A percentile compares a stretch with the other conserved stretches of the same genome.
Evolutionary conservation across 1,140 invertebrate species (phyloP).

Genomic region (Drosophila nigromelanica): DNA sequence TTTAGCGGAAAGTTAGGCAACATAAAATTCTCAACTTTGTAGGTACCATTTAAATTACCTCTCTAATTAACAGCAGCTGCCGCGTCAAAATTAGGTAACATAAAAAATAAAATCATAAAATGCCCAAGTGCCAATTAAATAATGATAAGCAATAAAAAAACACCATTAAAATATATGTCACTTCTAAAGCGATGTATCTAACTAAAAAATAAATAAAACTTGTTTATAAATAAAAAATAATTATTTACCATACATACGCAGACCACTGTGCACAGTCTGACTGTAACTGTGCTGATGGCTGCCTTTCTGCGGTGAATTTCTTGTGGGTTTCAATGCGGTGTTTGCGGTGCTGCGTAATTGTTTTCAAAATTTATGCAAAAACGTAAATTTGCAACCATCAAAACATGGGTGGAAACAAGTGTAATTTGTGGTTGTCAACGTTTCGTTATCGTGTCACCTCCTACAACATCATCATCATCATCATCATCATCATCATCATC

Average conservation of each 20-base stretch:
- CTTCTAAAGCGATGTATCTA: no score
- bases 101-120: not conserved
- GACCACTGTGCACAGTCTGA: conserved; percentile 9
- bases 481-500: not conserved
- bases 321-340: not conserved
- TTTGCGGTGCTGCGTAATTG: conserved; percentile 51
- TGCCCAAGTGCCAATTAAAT: no score
- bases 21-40: not conserved
- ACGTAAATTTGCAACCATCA: conserved; percentile 24
- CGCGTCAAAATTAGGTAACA: not conserved
- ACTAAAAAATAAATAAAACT: no score
- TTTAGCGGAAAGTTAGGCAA: not conserved
- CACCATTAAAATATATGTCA: no score
- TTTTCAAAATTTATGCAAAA: conserved; percentile 54
- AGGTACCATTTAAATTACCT: not conserved
- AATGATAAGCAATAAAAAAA: no score
- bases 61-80: not conserved
- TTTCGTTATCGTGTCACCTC: conserved; percentile 39
- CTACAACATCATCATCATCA: conserved; percentile 4
- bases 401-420: conserved; percentile 40
- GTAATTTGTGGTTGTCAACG: conserved; percentile 50
- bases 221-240: no score
- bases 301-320: conserved; percentile 7
- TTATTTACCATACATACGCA: not conserved
- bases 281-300: not conserved